phyloP scores from a whole-genome alignment of 2,888 invertebrate species.

The Lapara coniferarum region DNA sequence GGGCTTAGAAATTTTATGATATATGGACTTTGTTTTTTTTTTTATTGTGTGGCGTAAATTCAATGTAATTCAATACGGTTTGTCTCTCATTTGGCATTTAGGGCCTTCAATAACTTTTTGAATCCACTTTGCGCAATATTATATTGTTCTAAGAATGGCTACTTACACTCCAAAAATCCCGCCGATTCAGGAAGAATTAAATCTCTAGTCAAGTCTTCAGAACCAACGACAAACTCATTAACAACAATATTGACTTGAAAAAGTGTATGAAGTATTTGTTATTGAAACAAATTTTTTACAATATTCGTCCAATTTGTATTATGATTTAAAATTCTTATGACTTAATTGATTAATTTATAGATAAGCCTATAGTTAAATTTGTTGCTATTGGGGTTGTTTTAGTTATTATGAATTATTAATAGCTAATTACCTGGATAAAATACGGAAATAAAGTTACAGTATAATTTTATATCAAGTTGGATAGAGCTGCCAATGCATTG shows the following conservation, averaged over 20 bases:
- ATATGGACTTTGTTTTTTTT: no score
- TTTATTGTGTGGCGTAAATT: no score
- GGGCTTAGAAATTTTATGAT: no score
- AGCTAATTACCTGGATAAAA: neutral
- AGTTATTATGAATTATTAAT: neutral
- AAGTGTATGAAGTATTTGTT: neutral
- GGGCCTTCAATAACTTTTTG: no score
- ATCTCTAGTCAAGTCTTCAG: neutral
- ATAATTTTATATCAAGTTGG: neutral
- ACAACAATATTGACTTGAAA: neutral
- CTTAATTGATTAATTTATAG: neutral
- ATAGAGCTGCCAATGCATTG: constrained; percentile 1
- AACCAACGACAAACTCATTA: neutral
- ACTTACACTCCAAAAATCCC: neutral
- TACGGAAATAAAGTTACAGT: neutral
- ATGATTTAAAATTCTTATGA: constrained; percentile 1
- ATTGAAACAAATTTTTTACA: no score
- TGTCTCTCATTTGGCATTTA: no score
- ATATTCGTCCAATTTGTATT: neutral
- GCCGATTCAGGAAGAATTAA: neutral
- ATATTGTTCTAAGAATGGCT: no score
- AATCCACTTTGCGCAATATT: no score
- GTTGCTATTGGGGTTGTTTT: constrained; percentile 1
- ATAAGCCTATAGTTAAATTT: neutral
- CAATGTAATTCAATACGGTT: no score